A percentile compares a stretch with the other conserved stretches of the same genome.
These are phyloP conservation scores for Lithophane ornitopus DNA, from an alignment of 2,888 invertebrate species.

Conservation along the genomic window DNA sequence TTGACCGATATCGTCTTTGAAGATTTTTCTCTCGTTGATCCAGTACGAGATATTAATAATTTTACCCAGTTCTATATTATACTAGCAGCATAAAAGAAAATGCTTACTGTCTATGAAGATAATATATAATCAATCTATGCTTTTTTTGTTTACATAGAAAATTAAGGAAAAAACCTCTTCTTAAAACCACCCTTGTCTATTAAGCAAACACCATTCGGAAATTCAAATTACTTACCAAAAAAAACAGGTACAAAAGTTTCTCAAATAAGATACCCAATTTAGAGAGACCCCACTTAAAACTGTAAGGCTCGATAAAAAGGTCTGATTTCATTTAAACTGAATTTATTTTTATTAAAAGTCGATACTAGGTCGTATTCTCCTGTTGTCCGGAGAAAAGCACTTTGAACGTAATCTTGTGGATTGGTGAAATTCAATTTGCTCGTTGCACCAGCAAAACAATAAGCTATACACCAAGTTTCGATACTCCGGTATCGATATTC, in stretches of 20 bases:
- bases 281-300: constrained; percentile 62
- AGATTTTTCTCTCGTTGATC: neutral
- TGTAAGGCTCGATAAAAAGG: constrained; percentile 63
- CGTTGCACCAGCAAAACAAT: constrained; percentile 75
- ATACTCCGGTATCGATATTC: constrained; percentile 66
- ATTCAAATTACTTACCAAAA: constrained; percentile 53
- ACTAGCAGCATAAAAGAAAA: neutral
- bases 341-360: constrained; percentile 68
- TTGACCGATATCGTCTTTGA: constrained; percentile 29
- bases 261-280: constrained; percentile 67
- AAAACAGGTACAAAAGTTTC: constrained; percentile 57
- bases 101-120: neutral
- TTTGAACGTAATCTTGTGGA: constrained; percentile 73
- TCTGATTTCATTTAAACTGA: constrained; percentile 66
- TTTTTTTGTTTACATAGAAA: neutral
- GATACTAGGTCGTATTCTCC: constrained; percentile 50
- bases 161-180: neutral
- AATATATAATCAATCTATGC: neutral
- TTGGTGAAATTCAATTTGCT: constrained; percentile 77
- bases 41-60: neutral
- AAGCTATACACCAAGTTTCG: constrained; percentile 70
- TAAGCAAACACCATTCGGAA: constrained; percentile 53
- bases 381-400: constrained; percentile 58
- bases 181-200: constrained; percentile 27
- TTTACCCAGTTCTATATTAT: neutral